Conservation (phyloP, 2,113 vertebrate genomes). For the Spermophilus dauricus region DNA sequence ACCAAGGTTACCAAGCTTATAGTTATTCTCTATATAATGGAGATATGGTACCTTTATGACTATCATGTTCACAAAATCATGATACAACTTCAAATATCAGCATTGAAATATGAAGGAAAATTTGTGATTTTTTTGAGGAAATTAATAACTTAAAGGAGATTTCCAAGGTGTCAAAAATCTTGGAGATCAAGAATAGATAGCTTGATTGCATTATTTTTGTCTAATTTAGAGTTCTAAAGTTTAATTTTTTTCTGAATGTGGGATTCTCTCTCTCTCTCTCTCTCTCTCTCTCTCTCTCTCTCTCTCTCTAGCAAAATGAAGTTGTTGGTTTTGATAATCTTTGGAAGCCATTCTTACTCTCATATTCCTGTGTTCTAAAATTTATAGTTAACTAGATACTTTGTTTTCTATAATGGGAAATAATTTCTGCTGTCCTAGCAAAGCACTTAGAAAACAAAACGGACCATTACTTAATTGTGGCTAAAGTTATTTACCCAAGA, state of each 20-base stretch:
- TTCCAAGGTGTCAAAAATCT: background rate
- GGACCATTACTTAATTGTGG: background rate
- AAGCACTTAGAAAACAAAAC: background rate
- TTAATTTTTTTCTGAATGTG: background rate
- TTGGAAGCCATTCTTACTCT: background rate
- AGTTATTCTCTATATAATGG: background rate
- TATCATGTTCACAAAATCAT: background rate
- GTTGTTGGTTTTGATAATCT: background rate
- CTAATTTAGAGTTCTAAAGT: background rate
- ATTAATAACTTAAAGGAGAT: background rate
- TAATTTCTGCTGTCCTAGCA: background rate
- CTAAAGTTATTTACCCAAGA: conserved; percentile 18
- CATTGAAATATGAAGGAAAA: background rate
- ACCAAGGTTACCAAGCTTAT: background rate
- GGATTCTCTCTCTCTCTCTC: background rate
- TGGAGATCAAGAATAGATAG: background rate
- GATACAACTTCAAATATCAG: background rate
- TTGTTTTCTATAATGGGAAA: background rate
- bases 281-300: too few species aligned
- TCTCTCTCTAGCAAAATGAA: background rate
- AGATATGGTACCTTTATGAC: background rate
- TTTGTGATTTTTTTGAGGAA: background rate
- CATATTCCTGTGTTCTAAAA: background rate
- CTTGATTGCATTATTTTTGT: background rate
- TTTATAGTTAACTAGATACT: background rate